Percentiles rank a stretch among this genome's conserved stretches.
Evolutionary conservation across 2,888 invertebrate species (phyloP).

Genomic region (Cephus rjabovi): DNA sequence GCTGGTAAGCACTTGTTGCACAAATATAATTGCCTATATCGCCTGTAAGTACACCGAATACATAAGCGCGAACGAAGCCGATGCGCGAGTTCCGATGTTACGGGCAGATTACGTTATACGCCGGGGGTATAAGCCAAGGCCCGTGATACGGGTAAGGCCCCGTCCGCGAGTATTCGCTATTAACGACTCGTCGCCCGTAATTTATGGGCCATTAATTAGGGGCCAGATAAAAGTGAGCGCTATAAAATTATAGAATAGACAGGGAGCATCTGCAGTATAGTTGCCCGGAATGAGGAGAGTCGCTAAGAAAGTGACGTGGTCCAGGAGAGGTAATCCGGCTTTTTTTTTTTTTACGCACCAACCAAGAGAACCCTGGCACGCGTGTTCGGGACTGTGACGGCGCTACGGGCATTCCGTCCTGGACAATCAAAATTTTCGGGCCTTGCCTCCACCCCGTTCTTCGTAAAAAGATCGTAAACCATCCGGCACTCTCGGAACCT

Average conservation of each 20-base stretch:
- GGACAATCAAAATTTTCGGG: neutral
- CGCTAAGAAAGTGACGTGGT: neutral
- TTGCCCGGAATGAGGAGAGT: neutral
- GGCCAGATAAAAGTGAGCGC: constrained; percentile 51
- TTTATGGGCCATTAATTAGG: constrained; percentile 64
- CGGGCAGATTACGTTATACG: constrained; percentile 28
- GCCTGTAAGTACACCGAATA: constrained; percentile 25
- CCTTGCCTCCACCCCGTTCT: constrained; percentile 32
- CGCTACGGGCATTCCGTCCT: neutral
- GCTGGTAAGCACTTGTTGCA: constrained; percentile 35
- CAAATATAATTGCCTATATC: constrained; percentile 29
- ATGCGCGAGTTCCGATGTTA: constrained; percentile 25
- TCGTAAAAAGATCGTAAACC: constrained; percentile 3
- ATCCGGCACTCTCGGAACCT: constrained; percentile 16
- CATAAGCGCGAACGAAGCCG: constrained; percentile 19
- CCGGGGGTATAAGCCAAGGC: constrained; percentile 15
- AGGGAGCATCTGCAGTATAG: constrained; percentile 15
- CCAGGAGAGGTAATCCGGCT: neutral
- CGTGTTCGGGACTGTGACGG: neutral
- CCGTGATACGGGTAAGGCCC: constrained; percentile 9
- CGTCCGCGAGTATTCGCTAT: constrained; percentile 38
- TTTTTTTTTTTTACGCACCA: neutral
- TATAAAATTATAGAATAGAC: constrained; percentile 58
- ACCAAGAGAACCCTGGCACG: neutral
- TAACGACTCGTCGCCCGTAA: constrained; percentile 60